Evolutionary conservation across 2,888 invertebrate species (phyloP).

Genomic region (Philhelius pedissequus): DNA sequence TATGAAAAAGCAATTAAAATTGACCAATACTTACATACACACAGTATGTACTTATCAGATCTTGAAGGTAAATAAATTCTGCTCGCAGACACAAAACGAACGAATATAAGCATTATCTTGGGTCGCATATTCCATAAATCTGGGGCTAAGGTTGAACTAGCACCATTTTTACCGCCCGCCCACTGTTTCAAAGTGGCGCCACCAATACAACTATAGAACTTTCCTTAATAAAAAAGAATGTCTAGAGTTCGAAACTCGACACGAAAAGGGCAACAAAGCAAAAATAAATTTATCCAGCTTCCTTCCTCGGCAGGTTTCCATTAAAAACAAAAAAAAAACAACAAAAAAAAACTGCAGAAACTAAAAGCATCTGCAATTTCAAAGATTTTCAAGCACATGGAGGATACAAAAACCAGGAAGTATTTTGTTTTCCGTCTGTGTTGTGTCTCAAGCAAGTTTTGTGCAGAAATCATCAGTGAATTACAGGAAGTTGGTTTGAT

Average conservation of each 20-base stretch:
- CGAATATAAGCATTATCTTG: neutral
- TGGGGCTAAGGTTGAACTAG: neutral
- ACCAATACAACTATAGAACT: neutral
- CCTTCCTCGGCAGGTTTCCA: neutral
- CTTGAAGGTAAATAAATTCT: neutral
- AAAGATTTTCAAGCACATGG: slow-evolving; percentile 2
- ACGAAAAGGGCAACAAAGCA: neutral
- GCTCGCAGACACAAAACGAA: neutral
- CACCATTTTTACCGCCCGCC: no score
- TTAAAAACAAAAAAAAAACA: neutral
- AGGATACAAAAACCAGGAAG: neutral
- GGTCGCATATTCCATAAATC: slow-evolving; percentile 9
- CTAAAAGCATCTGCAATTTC: neutral
- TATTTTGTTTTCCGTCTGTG: neutral
- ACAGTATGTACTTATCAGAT: neutral
- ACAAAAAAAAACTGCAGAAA: neutral
- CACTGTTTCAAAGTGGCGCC: slow-evolving; percentile 29
- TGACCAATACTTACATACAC: no score
- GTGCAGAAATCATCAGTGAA: neutral
- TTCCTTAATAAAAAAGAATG: neutral
- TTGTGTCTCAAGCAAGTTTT: neutral
- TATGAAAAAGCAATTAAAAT: neutral
- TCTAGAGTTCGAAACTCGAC: neutral
- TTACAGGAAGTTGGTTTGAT: slow-evolving; percentile 20
- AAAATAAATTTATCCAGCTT: slow-evolving; percentile 3